A percentile compares a stretch with the other conserved stretches of the same genome.
Conservation (phyloP, 2,113 vertebrate genomes). For the Bos javanicus region DNA sequence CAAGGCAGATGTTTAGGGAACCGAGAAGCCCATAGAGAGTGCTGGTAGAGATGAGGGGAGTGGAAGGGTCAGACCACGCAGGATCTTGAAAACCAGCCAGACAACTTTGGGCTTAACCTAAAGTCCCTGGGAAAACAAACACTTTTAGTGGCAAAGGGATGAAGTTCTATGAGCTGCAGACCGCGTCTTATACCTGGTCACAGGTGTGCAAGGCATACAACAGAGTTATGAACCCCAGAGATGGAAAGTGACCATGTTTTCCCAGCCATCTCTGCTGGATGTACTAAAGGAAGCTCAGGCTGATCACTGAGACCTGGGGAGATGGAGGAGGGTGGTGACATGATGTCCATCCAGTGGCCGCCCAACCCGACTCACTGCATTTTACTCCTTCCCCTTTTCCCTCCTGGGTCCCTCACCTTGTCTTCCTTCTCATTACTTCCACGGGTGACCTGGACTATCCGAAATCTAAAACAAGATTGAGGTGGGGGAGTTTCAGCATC, state of each 20-base stretch:
- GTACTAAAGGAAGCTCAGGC: slow-evolving; percentile 76
- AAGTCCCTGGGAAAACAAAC: neutral
- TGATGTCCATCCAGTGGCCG: neutral
- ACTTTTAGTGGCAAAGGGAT: neutral
- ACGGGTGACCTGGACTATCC: neutral
- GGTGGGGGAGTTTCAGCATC: neutral
- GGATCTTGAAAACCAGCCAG: neutral
- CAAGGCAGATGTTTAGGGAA: neutral
- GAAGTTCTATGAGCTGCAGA: neutral
- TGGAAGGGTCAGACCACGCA: neutral
- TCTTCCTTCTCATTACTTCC: neutral
- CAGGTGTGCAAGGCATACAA: slow-evolving; percentile 70
- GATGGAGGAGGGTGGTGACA: neutral
- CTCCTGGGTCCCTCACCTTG: neutral
- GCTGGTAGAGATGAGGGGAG: neutral
- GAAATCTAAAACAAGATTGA: neutral
- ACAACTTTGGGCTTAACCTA: neutral
- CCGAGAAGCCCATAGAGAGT: neutral
- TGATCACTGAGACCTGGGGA: slow-evolving; percentile 69
- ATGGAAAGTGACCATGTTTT: slow-evolving; percentile 43
- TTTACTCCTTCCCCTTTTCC: neutral
- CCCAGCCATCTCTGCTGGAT: slow-evolving; percentile 45
- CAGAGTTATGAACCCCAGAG: slow-evolving; percentile 67
- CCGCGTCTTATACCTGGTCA: slow-evolving; percentile 59
- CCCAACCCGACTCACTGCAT: neutral